Evolutionary conservation across 1,140 invertebrate species (phyloP).

Genomic region (Dendrolimus punctatus): DNA sequence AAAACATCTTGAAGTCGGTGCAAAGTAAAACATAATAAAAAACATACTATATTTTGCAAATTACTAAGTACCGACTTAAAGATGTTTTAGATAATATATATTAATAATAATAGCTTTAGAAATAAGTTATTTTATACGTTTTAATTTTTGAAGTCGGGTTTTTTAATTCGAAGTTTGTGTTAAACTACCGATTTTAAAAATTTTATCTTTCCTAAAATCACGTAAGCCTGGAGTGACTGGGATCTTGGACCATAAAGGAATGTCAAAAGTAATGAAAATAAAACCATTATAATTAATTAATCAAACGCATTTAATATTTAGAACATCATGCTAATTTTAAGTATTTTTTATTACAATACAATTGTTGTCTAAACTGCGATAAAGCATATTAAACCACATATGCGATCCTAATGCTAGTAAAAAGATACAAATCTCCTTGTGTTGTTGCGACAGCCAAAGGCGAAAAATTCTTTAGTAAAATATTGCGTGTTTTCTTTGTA

Average conservation of each 20-base stretch:
- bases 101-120: no score
- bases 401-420: conserved; percentile 16
- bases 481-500: conserved; percentile 6
- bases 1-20: no score
- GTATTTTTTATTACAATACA: conserved; percentile 35
- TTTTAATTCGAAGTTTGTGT: no score
- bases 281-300: conserved; percentile 25
- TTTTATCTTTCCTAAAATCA: no score
- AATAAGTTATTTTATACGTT: no score
- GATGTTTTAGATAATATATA: no score
- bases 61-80: no score
- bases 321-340: conserved; percentile 55
- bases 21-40: no score
- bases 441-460: conserved; percentile 9
- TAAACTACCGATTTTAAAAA: no score
- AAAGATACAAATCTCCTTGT: conserved; percentile 13
- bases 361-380: conserved; percentile 34
- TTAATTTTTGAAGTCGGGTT: no score
- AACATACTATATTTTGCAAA: no score
- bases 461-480: conserved; percentile 17
- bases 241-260: neutral
- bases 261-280: conserved; percentile 8
- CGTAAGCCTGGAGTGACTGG: neutral
- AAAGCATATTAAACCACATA: conserved; percentile 40
- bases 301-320: conserved; percentile 55